Base-by-base conservation (phyloP, 2,113 vertebrate species). In the Turdus rufiventris region DNA sequence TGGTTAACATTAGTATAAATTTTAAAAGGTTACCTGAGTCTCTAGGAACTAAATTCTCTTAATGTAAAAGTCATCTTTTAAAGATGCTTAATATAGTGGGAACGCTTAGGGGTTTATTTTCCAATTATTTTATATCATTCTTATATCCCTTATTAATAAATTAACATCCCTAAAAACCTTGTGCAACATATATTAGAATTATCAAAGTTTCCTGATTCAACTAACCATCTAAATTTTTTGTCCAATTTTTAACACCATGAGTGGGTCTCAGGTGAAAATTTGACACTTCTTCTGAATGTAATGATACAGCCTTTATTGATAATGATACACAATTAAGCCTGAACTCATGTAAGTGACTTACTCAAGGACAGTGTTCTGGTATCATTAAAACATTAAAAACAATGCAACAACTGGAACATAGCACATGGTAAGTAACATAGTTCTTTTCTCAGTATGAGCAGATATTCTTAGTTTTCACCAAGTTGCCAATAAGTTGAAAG, bases 401-500 rank as follows among this genome's bases (percentile, higher is more conserved):
- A 42, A 17, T 71, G 36, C 34, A 76, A 68, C 33, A 33, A 31
- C n/a, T 60, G 29, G 53, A 71, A 86, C 40, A 61, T 12, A 66
- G 8, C 60, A 66, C 17, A 43, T 77, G 72, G 71, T 71, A 63
- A 94, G 40, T 66, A 85, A 43, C 18, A n/a, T 65, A 14, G 31
- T 70, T 87, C 18, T 91, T 92, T 70, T 77, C 31, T 84, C 70
- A 38, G 11, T 63, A 36, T 3, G 9, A 89, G 48, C 75, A 90
- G 53, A 81, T 91, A 88, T 78, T 96, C 78, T 83, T 90, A 63
- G 43, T 90, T 74, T 90, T 86, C 65, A 72, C 31, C 88, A 18
- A 75, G 36, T 31, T 93, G 47, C 42, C 62, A 40, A 12, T 40
- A 80, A 83, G 24, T 48, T 66, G 70, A 90, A 88, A 80, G 15